Conservation (phyloP, 1,140 invertebrate genomes). For the Zaprionus africanus region DNA sequence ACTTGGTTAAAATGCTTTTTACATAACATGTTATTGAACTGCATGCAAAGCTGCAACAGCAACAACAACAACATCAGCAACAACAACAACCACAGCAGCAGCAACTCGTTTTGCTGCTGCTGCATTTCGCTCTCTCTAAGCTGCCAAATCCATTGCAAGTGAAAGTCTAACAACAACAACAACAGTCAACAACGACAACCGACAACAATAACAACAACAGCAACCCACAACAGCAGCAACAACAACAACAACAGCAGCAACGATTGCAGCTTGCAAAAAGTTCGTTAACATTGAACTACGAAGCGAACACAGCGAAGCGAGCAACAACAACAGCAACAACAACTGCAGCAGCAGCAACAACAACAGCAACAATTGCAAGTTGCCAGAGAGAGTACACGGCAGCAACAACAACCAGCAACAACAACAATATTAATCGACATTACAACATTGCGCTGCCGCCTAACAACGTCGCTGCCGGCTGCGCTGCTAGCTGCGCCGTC, state of each 20-base stretch:
- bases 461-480: constrained; percentile 14
- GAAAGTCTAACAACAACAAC: constrained; percentile 69
- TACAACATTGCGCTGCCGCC: constrained; percentile 57
- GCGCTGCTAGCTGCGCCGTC: constrained; percentile 8
- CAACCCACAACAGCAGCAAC: constrained; percentile 29
- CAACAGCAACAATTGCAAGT: constrained; percentile 38
- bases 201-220: constrained; percentile 32
- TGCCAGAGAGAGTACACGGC: constrained; percentile 34
- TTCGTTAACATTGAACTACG: constrained; percentile 84
- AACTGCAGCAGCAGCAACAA: constrained; percentile 21
- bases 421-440: constrained; percentile 55
- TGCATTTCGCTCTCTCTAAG: constrained; percentile 55
- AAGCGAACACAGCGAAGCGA: constrained; percentile 51
- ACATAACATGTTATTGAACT: constrained; percentile 84
- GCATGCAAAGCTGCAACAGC: constrained; percentile 60
- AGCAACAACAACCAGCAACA: constrained; percentile 28
- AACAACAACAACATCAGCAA: constrained; percentile 42
- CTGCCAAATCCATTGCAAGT: constrained; percentile 80
- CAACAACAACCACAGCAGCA: constrained; percentile 32
- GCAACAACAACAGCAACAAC: constrained; percentile 32
- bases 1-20: constrained; percentile 82
- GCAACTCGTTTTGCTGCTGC: constrained; percentile 59
- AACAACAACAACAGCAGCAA: constrained; percentile 25
- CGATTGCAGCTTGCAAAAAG: constrained; percentile 66
- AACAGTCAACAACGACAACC: constrained; percentile 34